These are phyloP conservation scores for Cuniculus paca DNA, from an alignment of 2,797 vertebrate species.

Conservation along the genomic window DNA sequence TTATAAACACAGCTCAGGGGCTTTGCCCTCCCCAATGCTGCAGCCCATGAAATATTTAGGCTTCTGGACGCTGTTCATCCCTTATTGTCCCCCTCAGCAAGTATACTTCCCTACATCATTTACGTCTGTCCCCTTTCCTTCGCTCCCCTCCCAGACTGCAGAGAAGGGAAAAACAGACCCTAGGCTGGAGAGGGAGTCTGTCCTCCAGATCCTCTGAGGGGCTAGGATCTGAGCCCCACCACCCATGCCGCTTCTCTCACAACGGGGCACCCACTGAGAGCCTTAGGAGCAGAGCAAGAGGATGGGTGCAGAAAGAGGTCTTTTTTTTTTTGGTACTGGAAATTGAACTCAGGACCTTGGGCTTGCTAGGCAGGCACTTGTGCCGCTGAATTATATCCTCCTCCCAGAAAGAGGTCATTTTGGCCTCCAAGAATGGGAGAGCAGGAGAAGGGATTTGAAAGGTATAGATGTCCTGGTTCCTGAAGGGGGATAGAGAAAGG, in stretches of 20 bases:
- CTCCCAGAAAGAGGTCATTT: neutral
- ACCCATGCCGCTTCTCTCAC: too few relatives aligned
- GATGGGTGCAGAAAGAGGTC: neutral
- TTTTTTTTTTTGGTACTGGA: neutral
- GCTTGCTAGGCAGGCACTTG: too few relatives aligned
- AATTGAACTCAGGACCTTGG: too few relatives aligned
- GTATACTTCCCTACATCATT: slow-evolving; percentile 61
- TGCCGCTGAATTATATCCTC: too few relatives aligned
- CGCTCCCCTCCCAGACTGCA: neutral
- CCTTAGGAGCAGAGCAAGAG: neutral
- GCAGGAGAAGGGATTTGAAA: neutral
- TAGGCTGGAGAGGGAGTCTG: neutral
- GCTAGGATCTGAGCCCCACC: neutral
- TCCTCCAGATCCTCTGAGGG: neutral
- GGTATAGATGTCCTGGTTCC: neutral
- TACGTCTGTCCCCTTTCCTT: slow-evolving; percentile 59
- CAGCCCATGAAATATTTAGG: slow-evolving; percentile 83
- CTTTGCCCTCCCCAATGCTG: slow-evolving; percentile 71
- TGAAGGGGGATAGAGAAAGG: neutral
- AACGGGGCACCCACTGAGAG: neutral
- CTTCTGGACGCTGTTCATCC: slow-evolving; percentile 68
- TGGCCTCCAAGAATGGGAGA: neutral
- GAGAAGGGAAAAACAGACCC: slow-evolving; percentile 31
- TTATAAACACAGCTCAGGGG: slow-evolving; percentile 73
- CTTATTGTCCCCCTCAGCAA: slow-evolving; percentile 73